Conservation (phyloP, 2,888 invertebrate genomes). For the Alitta virens region DNA sequence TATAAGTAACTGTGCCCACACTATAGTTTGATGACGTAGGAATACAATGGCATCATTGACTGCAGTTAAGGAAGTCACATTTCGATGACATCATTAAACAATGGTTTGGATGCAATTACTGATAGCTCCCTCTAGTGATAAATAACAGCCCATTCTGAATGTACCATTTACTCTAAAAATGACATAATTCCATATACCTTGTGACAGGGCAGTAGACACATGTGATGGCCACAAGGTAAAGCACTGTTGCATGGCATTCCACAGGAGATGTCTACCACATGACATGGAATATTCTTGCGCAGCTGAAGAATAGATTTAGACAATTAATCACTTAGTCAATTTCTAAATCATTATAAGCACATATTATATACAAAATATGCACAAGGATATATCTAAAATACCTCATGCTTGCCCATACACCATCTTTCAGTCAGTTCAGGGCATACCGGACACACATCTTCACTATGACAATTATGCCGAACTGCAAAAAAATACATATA, state of each 20-base stretch:
- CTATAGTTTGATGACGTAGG: too few species aligned
- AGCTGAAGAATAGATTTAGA: constrained; percentile 64
- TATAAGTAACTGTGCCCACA: too few species aligned
- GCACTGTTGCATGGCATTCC: constrained; percentile 81
- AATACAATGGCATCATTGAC: too few species aligned
- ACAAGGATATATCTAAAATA: too few species aligned
- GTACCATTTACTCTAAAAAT: too few species aligned
- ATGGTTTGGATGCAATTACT: too few species aligned
- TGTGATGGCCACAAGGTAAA: constrained; percentile 79
- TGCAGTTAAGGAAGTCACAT: too few species aligned
- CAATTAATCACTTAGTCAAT: neutral
- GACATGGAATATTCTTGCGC: constrained; percentile 84
- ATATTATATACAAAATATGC: too few species aligned
- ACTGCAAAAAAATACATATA: constrained; percentile 55
- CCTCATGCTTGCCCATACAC: constrained; percentile 79
- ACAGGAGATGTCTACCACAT: constrained; percentile 83
- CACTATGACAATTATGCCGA: constrained; percentile 80
- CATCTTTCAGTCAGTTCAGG: constrained; percentile 79
- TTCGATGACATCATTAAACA: too few species aligned
- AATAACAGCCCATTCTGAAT: too few species aligned
- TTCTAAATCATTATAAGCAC: too few species aligned
- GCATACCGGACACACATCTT: constrained; percentile 76
- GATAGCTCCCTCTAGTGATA: too few species aligned
- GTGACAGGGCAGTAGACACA: constrained; percentile 79
- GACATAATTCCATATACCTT: constrained; percentile 47